Base-by-base conservation (phyloP, 1,140 invertebrate species). In the Grapholita molesta region DNA sequence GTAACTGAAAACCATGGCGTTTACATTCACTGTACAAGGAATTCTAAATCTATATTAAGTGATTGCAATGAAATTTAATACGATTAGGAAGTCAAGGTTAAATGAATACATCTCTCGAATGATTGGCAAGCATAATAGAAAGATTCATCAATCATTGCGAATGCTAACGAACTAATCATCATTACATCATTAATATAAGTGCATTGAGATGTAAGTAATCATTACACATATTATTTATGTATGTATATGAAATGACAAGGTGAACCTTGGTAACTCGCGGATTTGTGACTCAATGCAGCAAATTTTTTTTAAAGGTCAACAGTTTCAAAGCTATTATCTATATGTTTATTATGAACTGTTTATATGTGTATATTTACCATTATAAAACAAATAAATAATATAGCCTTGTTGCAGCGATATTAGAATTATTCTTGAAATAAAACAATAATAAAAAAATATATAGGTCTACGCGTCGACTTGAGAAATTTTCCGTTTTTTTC, bases 91-190 rank as follows among this genome's bases (percentile, higher is more conserved):
- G 30, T 4, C 25, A 64, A 64, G 61, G 61, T 23, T 55, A 25
- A 1, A 24, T 3, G 48, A 53, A 12, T 57, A 25, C 53, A 57
- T 57, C 11, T 12, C 11, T 55, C 25, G 9, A 7, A 55, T 55
- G 21, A 55, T 12, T 55, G 23, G 24, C 1, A 25, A 25, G 9
- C 23, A 28, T n/a, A 57, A 15, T 57, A 57, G 53, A 57, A 57
- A 57, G 53, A 24, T 25, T 57, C 53, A 57, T 57, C 23, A 24
- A n/a, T 57, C 53, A 57, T 25, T 12, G 21, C 53, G 23, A 57
- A 57, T 57, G 53, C 24, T 28, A 57, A 57, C 24, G 12, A 57
- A 57, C 53, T n/a, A 57, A 57, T 57, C 24, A 42, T 42, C 35
- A 28, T 57, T 28, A 57, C 53, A 57, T 57, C 53, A 57, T 57